Conservation (phyloP, 2,113 vertebrate species). For the Hydrolagus affinis region DNA sequence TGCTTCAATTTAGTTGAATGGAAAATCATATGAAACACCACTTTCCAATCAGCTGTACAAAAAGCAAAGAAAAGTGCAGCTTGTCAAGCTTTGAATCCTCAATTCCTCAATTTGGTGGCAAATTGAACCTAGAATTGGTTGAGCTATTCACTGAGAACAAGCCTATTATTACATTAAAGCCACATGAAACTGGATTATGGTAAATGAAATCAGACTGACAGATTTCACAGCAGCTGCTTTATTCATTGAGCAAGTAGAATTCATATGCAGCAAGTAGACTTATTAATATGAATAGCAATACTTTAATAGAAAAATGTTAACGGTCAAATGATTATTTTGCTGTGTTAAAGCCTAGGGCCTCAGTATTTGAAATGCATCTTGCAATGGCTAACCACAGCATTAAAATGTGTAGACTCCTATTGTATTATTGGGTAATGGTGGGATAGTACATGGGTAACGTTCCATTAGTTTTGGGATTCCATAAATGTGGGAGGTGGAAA, state of each 20-base stretch:
- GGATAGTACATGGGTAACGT: too few relatives aligned
- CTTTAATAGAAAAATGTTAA: conserved; percentile 24
- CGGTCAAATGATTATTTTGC: conserved; percentile 15
- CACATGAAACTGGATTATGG: conserved; percentile 32
- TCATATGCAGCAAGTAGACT: conserved; percentile 32
- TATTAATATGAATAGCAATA: conserved; percentile 27
- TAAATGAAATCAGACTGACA: conserved; percentile 30
- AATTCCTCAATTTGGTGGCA: conserved; percentile 31
- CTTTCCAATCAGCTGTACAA: conserved; percentile 44
- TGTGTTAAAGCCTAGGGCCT: conserved; percentile 9
- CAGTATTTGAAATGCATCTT: too few relatives aligned
- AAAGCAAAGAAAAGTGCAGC: conserved; percentile 43
- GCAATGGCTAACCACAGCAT: too few relatives aligned
- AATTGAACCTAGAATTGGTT: conserved; percentile 27
- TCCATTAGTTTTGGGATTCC: too few relatives aligned
- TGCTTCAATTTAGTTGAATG: conserved; percentile 52
- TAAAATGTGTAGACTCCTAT: too few relatives aligned
- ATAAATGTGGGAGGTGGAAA: too few relatives aligned
- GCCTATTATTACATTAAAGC: conserved; percentile 29
- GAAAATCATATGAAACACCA: conserved; percentile 48
- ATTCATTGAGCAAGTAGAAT: conserved; percentile 31
- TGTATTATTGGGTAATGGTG: too few relatives aligned
- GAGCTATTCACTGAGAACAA: conserved; percentile 29
- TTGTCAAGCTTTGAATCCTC: conserved; percentile 51
- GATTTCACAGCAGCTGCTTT: conserved; percentile 32